Evolutionary conservation across 2,113 vertebrate species (phyloP), one percentile per base, ranked within the genome.

Genomic region (Acrocephalus kingi): DNA sequence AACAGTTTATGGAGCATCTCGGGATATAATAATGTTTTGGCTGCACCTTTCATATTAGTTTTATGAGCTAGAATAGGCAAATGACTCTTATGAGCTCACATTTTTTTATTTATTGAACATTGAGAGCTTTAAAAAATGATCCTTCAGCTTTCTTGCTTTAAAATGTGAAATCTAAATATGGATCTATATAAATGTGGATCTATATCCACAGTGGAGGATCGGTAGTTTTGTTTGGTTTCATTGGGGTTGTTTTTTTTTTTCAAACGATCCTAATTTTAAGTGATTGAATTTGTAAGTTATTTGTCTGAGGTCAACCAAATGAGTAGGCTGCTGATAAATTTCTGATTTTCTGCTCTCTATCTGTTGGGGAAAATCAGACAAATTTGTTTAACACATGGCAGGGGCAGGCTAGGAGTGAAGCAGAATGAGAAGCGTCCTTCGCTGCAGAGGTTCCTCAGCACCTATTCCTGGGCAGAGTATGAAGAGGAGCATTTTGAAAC

Each of bases 401-500:
- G 99, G 99, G 98, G 96, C 69, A 74, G 98, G 83, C 82, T 98
- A 55, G 99, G 98, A 33, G 75, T 95, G 67, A 99, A 99, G 97
- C 97, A 96, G 78, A 98, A 93, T 8, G 96, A 97, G 54, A 97
- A 97, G 52, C 98, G 98, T 23, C 99, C 99, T 33, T 98, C 98
- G 0, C 97, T 99, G 58, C 99, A 99, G 55, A 98, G 99, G 19
- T 99, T 99, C 96, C 97, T 99, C 93, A 99, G 98, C 97, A 98
- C 98, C 3, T 98, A 98, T 35, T 97, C 98, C 95, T 99, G 99
- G 98, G 96, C 98, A 16, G 98, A 99, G 48, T 97, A 98, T 3
- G 98, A 98, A 56, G 98, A 98, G 25, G 98, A 98, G 41, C 96
- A 96, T 37, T 54, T 96, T 79, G 97, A 98, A 87, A 96, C 98